These are phyloP conservation scores for Microcebus ravelobensis DNA, from an alignment of 2,113 vertebrate genomes.

Conservation along the genomic window DNA sequence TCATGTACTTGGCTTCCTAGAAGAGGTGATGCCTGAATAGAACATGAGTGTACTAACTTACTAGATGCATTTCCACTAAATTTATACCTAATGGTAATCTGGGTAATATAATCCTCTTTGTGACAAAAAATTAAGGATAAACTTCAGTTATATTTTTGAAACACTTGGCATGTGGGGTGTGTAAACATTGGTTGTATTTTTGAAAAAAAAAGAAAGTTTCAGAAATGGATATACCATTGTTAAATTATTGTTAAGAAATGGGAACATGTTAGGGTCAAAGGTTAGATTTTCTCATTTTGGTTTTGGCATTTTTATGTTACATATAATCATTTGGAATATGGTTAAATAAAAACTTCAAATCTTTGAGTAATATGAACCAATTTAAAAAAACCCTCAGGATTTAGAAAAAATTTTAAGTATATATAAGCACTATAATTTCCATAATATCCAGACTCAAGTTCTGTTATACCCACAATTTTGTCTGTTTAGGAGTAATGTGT, in stretches of 20 bases:
- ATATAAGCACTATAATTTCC: neutral
- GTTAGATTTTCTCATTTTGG: neutral
- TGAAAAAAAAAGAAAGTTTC: neutral
- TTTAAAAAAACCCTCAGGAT: neutral
- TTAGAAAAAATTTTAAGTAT: neutral
- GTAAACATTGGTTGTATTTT: neutral
- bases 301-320: neutral
- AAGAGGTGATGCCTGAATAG: neutral
- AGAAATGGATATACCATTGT: neutral
- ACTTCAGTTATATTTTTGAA: constrained; percentile 10
- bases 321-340: neutral
- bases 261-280: neutral
- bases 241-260: constrained; percentile 24
- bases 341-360: neutral
- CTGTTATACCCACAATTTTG: neutral
- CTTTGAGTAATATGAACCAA: neutral
- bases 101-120: neutral
- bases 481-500: neutral
- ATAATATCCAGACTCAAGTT: neutral
- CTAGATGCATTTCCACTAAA: neutral
- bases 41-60: neutral
- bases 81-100: neutral
- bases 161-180: neutral
- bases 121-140: neutral
- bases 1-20: neutral